Percentiles rank a stretch among this genome's conserved stretches.
Conservation (phyloP, 2,888 invertebrate genomes). For the Amphipyra tragopoginis region DNA sequence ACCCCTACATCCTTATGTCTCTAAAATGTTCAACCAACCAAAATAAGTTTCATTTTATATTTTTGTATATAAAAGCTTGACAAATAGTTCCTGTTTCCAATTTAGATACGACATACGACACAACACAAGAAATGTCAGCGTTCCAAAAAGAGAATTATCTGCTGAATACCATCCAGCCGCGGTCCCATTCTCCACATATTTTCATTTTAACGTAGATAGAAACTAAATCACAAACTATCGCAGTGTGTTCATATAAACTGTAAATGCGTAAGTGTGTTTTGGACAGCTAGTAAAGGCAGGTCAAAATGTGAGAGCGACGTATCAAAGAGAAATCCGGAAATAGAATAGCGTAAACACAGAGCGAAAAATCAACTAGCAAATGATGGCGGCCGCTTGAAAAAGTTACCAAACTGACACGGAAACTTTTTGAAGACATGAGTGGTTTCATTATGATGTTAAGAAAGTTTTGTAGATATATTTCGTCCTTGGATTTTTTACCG, state of each 20-base stretch:
- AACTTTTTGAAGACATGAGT: constrained; percentile 31
- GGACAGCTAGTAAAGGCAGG: constrained; percentile 56
- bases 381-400: constrained; percentile 42
- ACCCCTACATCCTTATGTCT: background rate
- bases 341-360: constrained; percentile 58
- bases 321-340: constrained; percentile 61
- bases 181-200: constrained; percentile 28
- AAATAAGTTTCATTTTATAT: constrained; percentile 15
- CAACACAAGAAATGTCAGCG: constrained; percentile 34
- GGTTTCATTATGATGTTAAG: constrained; percentile 30
- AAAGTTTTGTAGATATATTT: constrained; percentile 16
- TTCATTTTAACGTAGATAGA: constrained; percentile 38
- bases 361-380: constrained; percentile 52
- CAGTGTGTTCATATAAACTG: constrained; percentile 40
- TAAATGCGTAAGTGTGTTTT: constrained; percentile 58
- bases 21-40: background rate
- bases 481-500: background rate
- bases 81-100: constrained; percentile 39
- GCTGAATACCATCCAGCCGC: constrained; percentile 28
- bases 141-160: constrained; percentile 39
- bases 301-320: constrained; percentile 55
- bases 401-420: constrained; percentile 21
- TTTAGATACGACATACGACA: constrained; percentile 31
- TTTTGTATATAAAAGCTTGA: constrained; percentile 19
- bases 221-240: constrained; percentile 48